Evolutionary conservation across 2,888 invertebrate genomes (phyloP), one percentile per base, ranked within the genome.

Genomic region (Dermolepida albohirtum): DNA sequence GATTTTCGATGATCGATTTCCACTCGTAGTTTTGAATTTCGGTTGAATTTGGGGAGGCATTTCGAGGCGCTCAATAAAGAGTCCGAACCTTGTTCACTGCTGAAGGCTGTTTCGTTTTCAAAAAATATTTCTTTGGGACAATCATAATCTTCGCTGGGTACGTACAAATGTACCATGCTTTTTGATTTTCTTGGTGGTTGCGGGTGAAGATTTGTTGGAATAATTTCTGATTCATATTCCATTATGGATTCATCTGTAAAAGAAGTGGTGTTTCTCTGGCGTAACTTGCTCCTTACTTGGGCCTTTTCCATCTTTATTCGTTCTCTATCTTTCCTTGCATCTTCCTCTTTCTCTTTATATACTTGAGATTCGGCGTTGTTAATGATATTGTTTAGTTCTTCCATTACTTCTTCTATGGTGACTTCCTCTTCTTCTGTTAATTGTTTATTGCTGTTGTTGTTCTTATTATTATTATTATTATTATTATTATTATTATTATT

Each of bases 331-430:
- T 64, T 54, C 54, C 68, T 66, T 55, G 78, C 73, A 40, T 76
- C 75, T 63, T 70, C 65, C 55, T 77, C 74, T 43, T 72, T 74
- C 50, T 81, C 75, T 71, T 84, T 83, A 67, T 86, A 86, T 64
- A 86, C 85, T 81, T 91, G 89, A 0, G 91, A 90, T 82, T 94
- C 93, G 0, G 93, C 94, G 76, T 94, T 92, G 78, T 92, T 94
- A 0, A 94, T 93, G 70, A 95, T 94, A 76, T 93, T 94, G 72
- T 92, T 87, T 41, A 95, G 82, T 80, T 94, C 94, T 81, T 93
- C 93, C 77, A 95, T 94, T 1, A 94, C 94, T 82, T 94, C 94
- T 76, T 94, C 94, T 70, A 95, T 94, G 1, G 94, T 94, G 0
- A 93, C 92, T 82, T 93, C 92, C 66, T 90, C 90, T 78, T 91